Evolutionary conservation across 2,888 invertebrate genomes (phyloP).

Genomic region (Odontothrips loti): DNA sequence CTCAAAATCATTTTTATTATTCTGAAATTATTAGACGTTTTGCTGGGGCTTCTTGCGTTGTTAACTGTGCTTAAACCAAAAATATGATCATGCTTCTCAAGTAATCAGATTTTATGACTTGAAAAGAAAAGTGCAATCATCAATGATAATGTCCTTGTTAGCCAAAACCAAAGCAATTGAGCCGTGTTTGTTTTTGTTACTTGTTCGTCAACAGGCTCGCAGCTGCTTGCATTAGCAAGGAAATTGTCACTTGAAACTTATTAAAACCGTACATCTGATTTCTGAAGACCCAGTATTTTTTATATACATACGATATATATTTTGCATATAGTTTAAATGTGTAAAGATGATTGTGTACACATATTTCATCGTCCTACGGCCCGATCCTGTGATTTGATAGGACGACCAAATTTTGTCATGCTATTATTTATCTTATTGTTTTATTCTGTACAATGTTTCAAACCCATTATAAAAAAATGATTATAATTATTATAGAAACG

Average conservation of each 20-base stretch:
- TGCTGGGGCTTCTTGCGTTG: not conserved
- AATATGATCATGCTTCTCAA: not conserved
- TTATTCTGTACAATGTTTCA: conserved; percentile 27
- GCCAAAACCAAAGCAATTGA: not conserved
- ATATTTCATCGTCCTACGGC: conserved; percentile 22
- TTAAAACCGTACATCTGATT: not conserved
- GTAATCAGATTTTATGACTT: not conserved
- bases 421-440: conserved; percentile 16
- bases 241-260: not conserved
- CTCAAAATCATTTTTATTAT: not conserved
- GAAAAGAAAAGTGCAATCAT: not conserved
- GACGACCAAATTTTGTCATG: conserved; percentile 22
- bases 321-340: conserved; percentile 25
- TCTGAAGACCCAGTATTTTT: conserved; percentile 26
- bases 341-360: conserved; percentile 13
- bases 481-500: conserved; percentile 24
- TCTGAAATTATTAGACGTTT: not conserved
- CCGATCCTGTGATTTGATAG: conserved; percentile 23
- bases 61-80: conserved; percentile 12
- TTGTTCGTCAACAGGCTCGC: conserved; percentile 1
- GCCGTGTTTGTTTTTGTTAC: conserved; percentile 22
- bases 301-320: conserved; percentile 24
- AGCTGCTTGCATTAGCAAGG: not conserved
- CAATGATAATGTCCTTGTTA: not conserved
- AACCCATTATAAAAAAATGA: not conserved